Evolutionary conservation across 2,113 vertebrate genomes (phyloP).

Genomic region (Ondatra zibethicus): DNA sequence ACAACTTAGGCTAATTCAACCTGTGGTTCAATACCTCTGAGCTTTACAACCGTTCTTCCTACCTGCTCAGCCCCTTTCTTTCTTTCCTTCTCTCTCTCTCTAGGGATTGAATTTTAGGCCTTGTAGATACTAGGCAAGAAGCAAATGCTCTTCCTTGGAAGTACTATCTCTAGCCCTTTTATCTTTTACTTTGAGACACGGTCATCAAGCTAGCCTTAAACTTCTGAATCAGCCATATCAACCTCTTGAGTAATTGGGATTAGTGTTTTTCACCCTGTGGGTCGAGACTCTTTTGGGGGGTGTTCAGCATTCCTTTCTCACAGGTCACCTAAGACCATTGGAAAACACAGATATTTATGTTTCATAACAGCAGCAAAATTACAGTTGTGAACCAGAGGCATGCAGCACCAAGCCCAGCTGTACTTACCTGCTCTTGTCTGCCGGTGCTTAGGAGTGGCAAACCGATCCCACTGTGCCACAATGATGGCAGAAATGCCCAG

Average conservation of each 20-base stretch:
- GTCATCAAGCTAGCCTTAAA: not conserved
- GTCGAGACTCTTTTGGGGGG: not conserved
- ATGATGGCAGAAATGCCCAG: conserved; percentile 98
- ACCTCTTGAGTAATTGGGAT: not conserved
- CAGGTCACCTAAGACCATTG: not conserved
- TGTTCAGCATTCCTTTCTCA: not conserved
- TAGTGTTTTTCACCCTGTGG: not conserved
- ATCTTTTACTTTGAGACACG: not conserved
- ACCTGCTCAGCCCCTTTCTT: not conserved
- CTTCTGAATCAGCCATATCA: not conserved
- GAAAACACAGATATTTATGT: not conserved
- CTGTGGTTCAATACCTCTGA: not conserved
- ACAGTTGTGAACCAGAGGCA: not conserved
- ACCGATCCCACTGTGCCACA: conserved; percentile 98
- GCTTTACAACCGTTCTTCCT: not conserved
- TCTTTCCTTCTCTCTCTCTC: not conserved
- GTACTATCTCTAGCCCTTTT: not conserved
- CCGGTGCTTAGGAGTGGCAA: conserved; percentile 97
- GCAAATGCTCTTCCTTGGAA: not conserved
- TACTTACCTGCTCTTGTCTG: conserved; percentile 95
- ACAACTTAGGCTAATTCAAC: not conserved
- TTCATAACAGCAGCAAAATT: not conserved
- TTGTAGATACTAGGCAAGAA: not conserved
- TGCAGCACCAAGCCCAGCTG: no score
- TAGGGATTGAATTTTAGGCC: not conserved